These are phyloP conservation scores for Thunnus albacares DNA, from an alignment of 2,797 vertebrate genomes.

Conservation along the genomic window DNA sequence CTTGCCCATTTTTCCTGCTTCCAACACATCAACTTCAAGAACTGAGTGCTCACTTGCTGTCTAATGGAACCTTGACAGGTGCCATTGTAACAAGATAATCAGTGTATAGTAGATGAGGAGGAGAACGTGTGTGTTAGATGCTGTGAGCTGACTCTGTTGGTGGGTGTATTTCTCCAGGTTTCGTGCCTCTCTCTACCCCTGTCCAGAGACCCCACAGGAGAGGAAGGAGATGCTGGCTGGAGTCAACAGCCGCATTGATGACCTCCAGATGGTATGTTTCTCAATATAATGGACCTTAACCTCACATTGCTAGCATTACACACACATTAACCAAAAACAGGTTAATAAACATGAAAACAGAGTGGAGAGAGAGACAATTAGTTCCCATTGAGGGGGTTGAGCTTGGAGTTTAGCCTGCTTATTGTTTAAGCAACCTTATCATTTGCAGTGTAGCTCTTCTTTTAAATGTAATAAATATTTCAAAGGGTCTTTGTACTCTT, in stretches of 20 bases:
- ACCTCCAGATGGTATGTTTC: constrained; percentile 94
- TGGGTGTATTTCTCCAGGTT: constrained; percentile 85
- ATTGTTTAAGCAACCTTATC: constrained; percentile 26
- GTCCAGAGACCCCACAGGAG: constrained; percentile 96
- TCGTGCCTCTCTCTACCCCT: constrained; percentile 97
- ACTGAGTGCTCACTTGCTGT: too few relatives aligned
- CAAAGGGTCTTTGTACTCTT: constrained; percentile 50
- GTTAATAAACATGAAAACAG: neutral
- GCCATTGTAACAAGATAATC: too few relatives aligned
- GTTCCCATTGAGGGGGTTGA: constrained; percentile 2
- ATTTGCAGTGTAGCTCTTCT: neutral
- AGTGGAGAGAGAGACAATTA: neutral
- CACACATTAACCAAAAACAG: neutral
- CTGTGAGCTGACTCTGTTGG: neutral
- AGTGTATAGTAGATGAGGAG: too few relatives aligned
- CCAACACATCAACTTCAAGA: too few relatives aligned
- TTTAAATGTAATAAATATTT: constrained; percentile 17
- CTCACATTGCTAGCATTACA: neutral
- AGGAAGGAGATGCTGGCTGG: constrained; percentile 98
- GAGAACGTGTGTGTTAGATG: neutral
- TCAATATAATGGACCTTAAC: neutral
- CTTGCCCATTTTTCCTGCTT: too few relatives aligned
- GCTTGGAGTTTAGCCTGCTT: constrained; percentile 12
- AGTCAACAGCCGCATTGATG: constrained; percentile 97
- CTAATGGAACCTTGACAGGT: too few relatives aligned